phyloP scores from a whole-genome alignment of 2,113 vertebrate species.

The Chiloscyllium plagiosum region DNA sequence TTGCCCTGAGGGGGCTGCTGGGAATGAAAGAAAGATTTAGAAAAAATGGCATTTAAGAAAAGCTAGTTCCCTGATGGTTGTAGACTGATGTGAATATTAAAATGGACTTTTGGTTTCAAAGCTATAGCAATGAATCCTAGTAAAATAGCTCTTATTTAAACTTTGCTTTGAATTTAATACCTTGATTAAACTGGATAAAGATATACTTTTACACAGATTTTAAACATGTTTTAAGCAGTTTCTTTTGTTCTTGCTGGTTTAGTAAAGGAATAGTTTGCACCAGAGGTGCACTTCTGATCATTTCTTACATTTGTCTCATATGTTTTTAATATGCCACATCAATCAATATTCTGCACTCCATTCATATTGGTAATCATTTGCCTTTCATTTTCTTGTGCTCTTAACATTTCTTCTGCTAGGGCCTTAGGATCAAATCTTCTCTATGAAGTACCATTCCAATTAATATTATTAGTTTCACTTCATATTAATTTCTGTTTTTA shows the following conservation, averaged over 20 bases:
- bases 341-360: neutral
- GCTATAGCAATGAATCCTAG: neutral
- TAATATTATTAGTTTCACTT: neutral
- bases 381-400: neutral
- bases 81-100: constrained; percentile 35
- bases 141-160: neutral
- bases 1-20: constrained; percentile 57
- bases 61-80: constrained; percentile 29
- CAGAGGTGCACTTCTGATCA: neutral
- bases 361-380: neutral
- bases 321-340: neutral
- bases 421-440: neutral
- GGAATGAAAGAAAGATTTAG: constrained; percentile 59
- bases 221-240: neutral
- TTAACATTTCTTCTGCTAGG: neutral
- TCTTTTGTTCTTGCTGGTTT: neutral
- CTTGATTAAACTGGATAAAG: neutral
- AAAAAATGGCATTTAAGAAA: constrained; percentile 55
- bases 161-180: neutral
- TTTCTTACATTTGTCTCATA: neutral
- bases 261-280: neutral
- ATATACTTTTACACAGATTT: neutral
- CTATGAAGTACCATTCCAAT: neutral
- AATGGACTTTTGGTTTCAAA: constrained; percentile 23
- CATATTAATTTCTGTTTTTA: neutral